A percentile compares a stretch with the other conserved stretches of the same genome.
Conservation (phyloP, 2,113 vertebrate species). For the Orycteropus afer region DNA sequence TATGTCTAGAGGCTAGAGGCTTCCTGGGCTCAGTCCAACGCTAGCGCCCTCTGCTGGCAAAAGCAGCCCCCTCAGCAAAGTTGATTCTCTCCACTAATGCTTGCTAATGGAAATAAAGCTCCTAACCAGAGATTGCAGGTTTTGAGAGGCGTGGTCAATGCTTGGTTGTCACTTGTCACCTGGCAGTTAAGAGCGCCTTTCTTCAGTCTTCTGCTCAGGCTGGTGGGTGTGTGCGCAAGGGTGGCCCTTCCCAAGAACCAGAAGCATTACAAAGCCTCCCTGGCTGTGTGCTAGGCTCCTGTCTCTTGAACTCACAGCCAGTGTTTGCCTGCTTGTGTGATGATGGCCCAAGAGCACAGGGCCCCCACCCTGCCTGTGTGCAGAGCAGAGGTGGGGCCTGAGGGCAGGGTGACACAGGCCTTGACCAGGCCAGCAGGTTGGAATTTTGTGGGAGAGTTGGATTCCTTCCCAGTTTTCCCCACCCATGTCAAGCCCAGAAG, state of each 20-base stretch:
- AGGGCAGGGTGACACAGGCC: neutral
- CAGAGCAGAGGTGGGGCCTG: neutral
- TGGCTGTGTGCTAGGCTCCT: neutral
- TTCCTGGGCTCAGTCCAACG: neutral
- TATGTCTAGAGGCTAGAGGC: too few relatives aligned
- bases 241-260: neutral
- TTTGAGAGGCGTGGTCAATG: neutral
- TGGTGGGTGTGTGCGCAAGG: neutral
- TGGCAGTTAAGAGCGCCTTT: neutral
- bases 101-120: neutral
- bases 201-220: neutral
- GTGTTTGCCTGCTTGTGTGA: neutral
- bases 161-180: neutral
- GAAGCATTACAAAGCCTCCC: neutral
- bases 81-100: fast-evolving
- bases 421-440: neutral
- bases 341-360: neutral
- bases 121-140: neutral
- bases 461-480: neutral
- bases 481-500: neutral
- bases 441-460: neutral
- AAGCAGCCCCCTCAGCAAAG: fast-evolving
- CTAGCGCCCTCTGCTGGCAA: neutral
- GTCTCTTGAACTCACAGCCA: neutral
- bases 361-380: neutral